These are phyloP conservation scores for Pandemis heparana DNA, from an alignment of 2,888 invertebrate species.

Conservation along the genomic window DNA sequence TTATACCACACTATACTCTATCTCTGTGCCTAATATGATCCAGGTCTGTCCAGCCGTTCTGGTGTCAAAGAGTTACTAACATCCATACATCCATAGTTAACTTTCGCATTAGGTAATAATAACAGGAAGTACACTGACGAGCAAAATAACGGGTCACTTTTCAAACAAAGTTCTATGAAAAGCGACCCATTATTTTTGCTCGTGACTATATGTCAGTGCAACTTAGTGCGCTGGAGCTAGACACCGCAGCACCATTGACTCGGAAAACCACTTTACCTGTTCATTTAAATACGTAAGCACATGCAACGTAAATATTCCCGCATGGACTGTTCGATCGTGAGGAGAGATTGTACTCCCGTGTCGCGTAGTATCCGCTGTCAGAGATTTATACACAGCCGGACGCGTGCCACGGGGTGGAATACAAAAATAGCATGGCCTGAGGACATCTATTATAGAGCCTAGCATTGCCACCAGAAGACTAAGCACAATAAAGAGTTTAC, in stretches of 20 bases:
- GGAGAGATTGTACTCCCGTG: constrained; percentile 15
- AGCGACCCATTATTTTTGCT: too few species aligned
- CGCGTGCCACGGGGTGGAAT: constrained; percentile 12
- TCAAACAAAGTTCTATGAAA: too few species aligned
- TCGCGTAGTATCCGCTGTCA: constrained; percentile 1
- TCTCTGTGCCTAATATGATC: too few species aligned
- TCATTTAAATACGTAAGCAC: constrained; percentile 2
- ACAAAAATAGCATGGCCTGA: background rate
- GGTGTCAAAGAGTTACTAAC: too few species aligned
- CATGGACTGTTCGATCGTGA: constrained; percentile 11
- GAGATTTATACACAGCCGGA: constrained; percentile 32
- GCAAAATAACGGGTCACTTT: too few species aligned
- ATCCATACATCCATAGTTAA: too few species aligned
- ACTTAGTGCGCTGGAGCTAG: too few species aligned
- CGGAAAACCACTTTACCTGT: background rate
- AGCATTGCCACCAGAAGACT: background rate
- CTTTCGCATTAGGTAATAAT: too few species aligned
- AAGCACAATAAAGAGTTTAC: background rate
- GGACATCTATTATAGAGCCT: background rate
- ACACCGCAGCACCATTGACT: background rate
- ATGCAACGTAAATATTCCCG: background rate
- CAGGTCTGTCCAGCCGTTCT: too few species aligned
- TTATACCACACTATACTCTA: too few species aligned
- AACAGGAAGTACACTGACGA: too few species aligned
- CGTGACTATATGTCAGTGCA: too few species aligned